Conservation (phyloP, 2,113 vertebrate genomes). For the Gymnogyps californianus region DNA sequence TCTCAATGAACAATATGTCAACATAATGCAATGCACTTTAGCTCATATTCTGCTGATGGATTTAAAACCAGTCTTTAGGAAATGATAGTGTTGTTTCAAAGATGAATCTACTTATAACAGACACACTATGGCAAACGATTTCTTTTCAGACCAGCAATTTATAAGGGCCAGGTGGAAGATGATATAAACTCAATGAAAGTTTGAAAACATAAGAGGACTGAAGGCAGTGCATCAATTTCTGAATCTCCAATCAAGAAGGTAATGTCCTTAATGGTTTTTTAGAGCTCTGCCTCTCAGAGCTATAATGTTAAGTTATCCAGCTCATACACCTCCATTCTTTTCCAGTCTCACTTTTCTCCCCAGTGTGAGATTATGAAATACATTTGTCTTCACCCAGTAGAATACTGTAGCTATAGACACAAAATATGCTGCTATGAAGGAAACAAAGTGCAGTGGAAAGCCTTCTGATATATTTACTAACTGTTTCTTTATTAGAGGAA, state of each 20-base stretch:
- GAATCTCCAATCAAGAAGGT: slow-evolving; percentile 53
- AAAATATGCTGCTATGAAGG: slow-evolving; percentile 16
- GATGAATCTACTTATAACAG: slow-evolving; percentile 67
- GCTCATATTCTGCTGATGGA: slow-evolving; percentile 43
- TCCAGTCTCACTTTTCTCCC: slow-evolving; percentile 35
- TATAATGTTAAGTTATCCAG: slow-evolving; percentile 37
- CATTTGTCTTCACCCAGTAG: slow-evolving; percentile 52
- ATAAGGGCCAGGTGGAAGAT: slow-evolving; percentile 63
- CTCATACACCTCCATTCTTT: not conserved
- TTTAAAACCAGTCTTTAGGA: slow-evolving; percentile 67
- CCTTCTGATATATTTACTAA: not conserved
- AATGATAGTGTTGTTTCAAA: slow-evolving; percentile 62
- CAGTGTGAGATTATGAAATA: slow-evolving; percentile 60
- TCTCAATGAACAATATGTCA: slow-evolving; percentile 51
- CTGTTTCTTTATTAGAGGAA: not conserved
- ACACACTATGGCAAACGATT: slow-evolving; percentile 42
- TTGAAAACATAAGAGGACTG: slow-evolving; percentile 62
- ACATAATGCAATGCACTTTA: slow-evolving; percentile 31
- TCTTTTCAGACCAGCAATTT: slow-evolving; percentile 56
- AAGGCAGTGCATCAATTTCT: slow-evolving; percentile 67
- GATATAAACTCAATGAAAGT: slow-evolving; percentile 71
- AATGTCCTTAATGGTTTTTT: slow-evolving; percentile 45
- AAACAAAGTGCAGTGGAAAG: slow-evolving; percentile 2
- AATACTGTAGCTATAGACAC: not conserved
- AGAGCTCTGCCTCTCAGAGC: slow-evolving; percentile 37